phyloP scores from a whole-genome alignment of 2,888 invertebrate genomes.

The Xestia rhomboidea region DNA sequence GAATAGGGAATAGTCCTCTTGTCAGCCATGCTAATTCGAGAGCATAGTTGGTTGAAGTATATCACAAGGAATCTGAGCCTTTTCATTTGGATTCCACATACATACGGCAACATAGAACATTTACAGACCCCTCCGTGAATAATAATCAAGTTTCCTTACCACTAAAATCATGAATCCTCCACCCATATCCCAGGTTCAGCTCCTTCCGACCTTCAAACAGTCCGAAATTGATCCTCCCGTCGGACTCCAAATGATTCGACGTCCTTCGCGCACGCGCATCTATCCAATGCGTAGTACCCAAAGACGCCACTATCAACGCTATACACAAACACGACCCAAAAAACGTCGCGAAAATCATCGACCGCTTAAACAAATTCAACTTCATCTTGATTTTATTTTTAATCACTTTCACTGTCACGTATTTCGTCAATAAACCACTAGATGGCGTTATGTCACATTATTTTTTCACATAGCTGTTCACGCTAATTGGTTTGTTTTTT shows the following conservation, averaged over 20 bases:
- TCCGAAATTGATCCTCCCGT: constrained; percentile 95
- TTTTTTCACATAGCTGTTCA: constrained; percentile 64
- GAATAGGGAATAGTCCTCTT: background rate
- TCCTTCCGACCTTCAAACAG: constrained; percentile 96
- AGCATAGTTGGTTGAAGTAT: background rate
- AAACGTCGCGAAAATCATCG: constrained; percentile 95
- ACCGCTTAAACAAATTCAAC: constrained; percentile 93
- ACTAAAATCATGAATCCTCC: constrained; percentile 94
- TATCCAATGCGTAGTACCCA: constrained; percentile 96
- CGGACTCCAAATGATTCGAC: constrained; percentile 92
- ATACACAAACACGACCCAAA: constrained; percentile 94
- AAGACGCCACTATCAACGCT: constrained; percentile 94
- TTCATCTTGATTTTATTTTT: constrained; percentile 81
- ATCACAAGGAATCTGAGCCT: background rate
- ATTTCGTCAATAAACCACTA: constrained; percentile 76
- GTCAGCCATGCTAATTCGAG: background rate
- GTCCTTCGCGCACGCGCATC: constrained; percentile 93
- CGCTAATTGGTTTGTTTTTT: constrained; percentile 73
- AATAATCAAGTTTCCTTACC: constrained; percentile 89
- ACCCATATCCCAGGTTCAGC: constrained; percentile 94
- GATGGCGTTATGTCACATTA: constrained; percentile 87
- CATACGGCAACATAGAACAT: background rate
- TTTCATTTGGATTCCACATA: background rate
- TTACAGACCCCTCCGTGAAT: background rate
- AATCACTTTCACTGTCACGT: constrained; percentile 76